Evolutionary conservation across 1,140 invertebrate genomes (phyloP), one percentile per base, ranked within the genome.

Genomic region (Heliconius nattereri): DNA sequence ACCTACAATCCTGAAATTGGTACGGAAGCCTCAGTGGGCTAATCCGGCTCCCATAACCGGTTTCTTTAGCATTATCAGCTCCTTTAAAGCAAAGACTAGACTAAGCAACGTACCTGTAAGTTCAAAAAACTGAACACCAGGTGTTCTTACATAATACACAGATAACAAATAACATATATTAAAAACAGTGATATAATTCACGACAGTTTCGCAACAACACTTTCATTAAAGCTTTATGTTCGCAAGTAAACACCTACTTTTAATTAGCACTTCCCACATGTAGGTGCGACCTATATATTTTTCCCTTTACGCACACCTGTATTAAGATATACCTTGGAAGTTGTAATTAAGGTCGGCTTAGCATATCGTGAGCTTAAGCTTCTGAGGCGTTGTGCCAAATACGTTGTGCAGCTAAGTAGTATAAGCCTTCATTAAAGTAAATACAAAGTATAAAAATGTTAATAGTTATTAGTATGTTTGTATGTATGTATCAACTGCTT

Each of bases 311-410:
- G 29, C 66, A 60, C 60, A 76, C 75, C 37, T 76, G 66, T 71
- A 71, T 52, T 76, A 49, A 71, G 66, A 76, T 71, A 76, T 76
- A 76, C 75, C 66, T 71, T 76, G 66, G 40, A 76, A 76, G 57
- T 71, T 76, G 75, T 71, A 76, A 76, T 76, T 76, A 76, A 76
- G 75, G 75, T 76, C 66, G 75, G 75, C 66, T 76, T 77, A 71
- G 76, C 76, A 77, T 77, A 77, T 77, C 49, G 70, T 77, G 45
- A 77, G 37, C 60, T n/a, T 71, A 77, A 77, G 76, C 76, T 49
- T 26, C 45, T 71, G 70, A 77, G 76, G 76, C 76, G 70, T 32
- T 45, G 66, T 71, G 76, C 76, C 70, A 77, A 77, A 77, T 77
- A 72, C 70, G 60, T 66, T 13, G 60, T 66, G 60, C 71, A 37